Evolutionary conservation across 1,140 invertebrate species (phyloP).

Genomic region (Eubasilissa regina): DNA sequence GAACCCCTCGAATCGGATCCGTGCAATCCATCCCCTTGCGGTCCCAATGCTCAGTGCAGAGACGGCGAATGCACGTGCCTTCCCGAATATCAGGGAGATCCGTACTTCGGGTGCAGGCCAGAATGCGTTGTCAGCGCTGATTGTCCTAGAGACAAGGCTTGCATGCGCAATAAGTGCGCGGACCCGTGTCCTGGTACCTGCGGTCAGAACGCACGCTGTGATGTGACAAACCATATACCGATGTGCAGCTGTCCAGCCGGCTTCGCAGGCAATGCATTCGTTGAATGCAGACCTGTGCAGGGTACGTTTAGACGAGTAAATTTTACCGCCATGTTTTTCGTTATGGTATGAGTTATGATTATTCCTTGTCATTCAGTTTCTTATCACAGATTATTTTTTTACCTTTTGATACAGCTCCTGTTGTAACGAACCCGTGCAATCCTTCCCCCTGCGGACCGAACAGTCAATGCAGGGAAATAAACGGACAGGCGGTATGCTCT

Average conservation of each 20-base stretch:
- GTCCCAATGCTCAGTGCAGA: slow-evolving; percentile 75
- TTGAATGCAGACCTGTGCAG: slow-evolving; percentile 72
- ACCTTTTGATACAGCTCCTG: slow-evolving; percentile 50
- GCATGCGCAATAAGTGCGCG: slow-evolving; percentile 79
- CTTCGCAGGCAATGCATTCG: slow-evolving; percentile 77
- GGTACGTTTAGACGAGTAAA: slow-evolving; percentile 63
- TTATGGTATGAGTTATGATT: slow-evolving; percentile 8
- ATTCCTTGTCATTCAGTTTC: background rate
- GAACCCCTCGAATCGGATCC: slow-evolving; percentile 68
- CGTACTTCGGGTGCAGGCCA: slow-evolving; percentile 78
- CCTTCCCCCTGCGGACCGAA: slow-evolving; percentile 78
- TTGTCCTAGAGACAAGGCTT: slow-evolving; percentile 79
- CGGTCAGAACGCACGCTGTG: slow-evolving; percentile 78
- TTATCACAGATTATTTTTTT: background rate
- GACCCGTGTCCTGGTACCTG: slow-evolving; percentile 81
- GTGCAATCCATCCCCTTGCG: slow-evolving; percentile 81
- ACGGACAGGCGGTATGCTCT: slow-evolving; percentile 74
- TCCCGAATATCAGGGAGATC: slow-evolving; percentile 80
- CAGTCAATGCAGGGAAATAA: slow-evolving; percentile 75
- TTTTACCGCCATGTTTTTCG: background rate
- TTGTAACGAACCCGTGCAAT: slow-evolving; percentile 71
- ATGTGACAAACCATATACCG: slow-evolving; percentile 80
- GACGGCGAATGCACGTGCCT: slow-evolving; percentile 78
- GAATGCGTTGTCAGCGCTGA: slow-evolving; percentile 81
- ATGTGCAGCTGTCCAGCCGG: slow-evolving; percentile 79